Evolutionary conservation across 1,140 invertebrate genomes (phyloP), one percentile per base, ranked within the genome.

Genomic region (Listronotus bonariensis): DNA sequence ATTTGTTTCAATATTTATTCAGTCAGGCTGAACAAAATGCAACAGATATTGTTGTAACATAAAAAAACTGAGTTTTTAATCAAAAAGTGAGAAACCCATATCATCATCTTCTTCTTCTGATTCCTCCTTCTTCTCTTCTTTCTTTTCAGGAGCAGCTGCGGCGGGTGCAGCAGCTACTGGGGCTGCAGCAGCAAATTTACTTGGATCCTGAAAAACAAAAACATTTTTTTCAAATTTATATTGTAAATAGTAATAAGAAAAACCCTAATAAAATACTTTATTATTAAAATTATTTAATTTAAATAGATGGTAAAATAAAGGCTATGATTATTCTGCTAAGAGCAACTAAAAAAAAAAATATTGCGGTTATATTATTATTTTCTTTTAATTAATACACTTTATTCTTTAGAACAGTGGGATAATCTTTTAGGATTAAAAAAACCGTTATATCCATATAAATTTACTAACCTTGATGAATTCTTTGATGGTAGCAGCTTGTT

Each of bases 51-150:
- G 15, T n/a, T 12, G 15, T 43, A 9, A 63, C 40, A 9, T 10
- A 38, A 42, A 15, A 65, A 40, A 59, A 58, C 11, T 17, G 10
- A 32, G 12, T 32, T 62, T 7, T 88, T 96, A 96, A 80, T 96
- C 95, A 76, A 97, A 97, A 11, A 97, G 89, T 82, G 93, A 93
- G 78, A 97, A 95, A 76, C 95, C 96, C 93, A 99, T 97, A 78
- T 96, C 95, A 74, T 98, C 96, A 78, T 97, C 95, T 74, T 93
- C 92, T 31, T 85, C 86, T 76, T 90, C 88, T 58, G 88, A 87
- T 67, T 91, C 87, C 72, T 89, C 87, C 77, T 85, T 87, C 80
- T 84, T 87, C 67, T 82, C 85, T 58, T 82, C 82, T 36, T 36
- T 36, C 7, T 36, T 3, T 45, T 84, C 80, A 20, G 81, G 79